These are phyloP conservation scores for Silurus glanis DNA, from an alignment of 2,113 vertebrate genomes.

Conservation along the genomic window DNA sequence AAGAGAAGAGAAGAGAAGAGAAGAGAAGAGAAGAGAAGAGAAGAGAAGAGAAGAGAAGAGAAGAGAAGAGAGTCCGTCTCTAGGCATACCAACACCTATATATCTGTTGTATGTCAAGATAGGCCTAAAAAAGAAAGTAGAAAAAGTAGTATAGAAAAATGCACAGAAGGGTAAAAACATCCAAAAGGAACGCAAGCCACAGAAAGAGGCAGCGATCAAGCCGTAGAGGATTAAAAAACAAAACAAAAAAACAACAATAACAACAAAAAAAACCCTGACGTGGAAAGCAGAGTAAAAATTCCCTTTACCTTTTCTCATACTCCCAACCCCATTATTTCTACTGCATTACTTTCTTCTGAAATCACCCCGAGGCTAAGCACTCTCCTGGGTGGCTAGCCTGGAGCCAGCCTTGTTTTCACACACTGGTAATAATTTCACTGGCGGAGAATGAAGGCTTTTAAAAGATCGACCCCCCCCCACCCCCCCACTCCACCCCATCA, in stretches of 20 bases:
- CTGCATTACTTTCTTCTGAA: slow-evolving; percentile 71
- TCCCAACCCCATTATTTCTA: slow-evolving; percentile 70
- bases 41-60: no score
- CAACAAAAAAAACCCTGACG: slow-evolving; percentile 5
- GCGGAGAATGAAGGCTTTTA: slow-evolving; percentile 70
- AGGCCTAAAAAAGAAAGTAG: background rate
- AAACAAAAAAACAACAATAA: background rate
- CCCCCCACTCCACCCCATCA: background rate
- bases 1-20: no score
- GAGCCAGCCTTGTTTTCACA: slow-evolving; percentile 72
- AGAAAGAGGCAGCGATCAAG: slow-evolving; percentile 45
- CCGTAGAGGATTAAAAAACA: slow-evolving; percentile 24
- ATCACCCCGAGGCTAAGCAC: slow-evolving; percentile 70
- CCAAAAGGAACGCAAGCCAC: slow-evolving; percentile 39
- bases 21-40: no score
- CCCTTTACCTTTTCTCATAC: slow-evolving; percentile 61
- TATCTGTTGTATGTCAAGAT: slow-evolving; percentile 29
- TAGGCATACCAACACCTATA: slow-evolving; percentile 25
- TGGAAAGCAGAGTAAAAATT: slow-evolving; percentile 59
- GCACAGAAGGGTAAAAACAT: slow-evolving; percentile 39
- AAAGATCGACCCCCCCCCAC: slow-evolving; percentile 60
- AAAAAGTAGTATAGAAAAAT: slow-evolving; percentile 22
- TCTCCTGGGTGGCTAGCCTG: slow-evolving; percentile 77
- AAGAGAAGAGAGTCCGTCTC: slow-evolving; percentile 8
- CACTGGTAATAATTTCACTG: slow-evolving; percentile 71